phyloP scores from a whole-genome alignment of 2,888 invertebrate species.

The Acanthosepion pharaonis region DNA sequence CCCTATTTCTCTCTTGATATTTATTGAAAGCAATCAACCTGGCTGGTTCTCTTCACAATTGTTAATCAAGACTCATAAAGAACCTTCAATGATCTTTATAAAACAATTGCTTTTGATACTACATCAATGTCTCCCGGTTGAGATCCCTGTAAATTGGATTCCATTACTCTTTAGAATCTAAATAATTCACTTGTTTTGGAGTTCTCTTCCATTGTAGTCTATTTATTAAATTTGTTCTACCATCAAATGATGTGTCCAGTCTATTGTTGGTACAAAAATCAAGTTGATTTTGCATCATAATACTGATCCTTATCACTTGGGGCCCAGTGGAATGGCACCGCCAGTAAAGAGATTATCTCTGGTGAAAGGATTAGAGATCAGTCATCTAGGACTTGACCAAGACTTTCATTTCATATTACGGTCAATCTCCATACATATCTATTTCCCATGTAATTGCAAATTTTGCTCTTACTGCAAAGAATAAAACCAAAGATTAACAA shows the following conservation, averaged over 20 bases:
- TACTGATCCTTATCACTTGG: neutral
- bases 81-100: conserved; percentile 2
- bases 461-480: no score
- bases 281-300: neutral
- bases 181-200: neutral
- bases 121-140: neutral
- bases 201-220: neutral
- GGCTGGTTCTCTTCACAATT: neutral
- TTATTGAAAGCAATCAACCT: neutral
- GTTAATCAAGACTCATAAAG: neutral
- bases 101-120: neutral
- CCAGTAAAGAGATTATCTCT: neutral
- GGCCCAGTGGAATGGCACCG: neutral
- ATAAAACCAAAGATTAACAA: no score
- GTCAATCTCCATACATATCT: no score
- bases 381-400: neutral
- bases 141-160: conserved; percentile 23
- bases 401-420: neutral
- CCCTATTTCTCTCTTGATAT: neutral
- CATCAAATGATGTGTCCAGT: conserved; percentile 33
- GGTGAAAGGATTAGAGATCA: neutral
- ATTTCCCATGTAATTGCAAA: no score
- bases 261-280: neutral
- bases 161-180: neutral
- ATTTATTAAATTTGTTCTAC: neutral